A percentile compares a stretch with the other conserved stretches of the same genome.
These are phyloP conservation scores for Podotricha telesiphe DNA, from an alignment of 2,888 invertebrate species.

Conservation along the genomic window DNA sequence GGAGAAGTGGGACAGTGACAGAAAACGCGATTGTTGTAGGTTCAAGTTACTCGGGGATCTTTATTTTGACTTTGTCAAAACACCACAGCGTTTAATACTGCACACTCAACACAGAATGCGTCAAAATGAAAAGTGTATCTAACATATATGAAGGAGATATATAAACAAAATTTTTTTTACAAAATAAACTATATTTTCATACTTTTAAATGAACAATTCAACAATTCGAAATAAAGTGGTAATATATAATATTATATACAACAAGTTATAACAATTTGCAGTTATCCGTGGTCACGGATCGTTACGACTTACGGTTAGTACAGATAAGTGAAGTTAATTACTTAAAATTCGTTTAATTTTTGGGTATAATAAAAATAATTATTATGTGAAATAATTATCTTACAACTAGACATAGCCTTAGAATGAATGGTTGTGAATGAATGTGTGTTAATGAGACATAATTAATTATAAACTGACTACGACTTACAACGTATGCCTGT, in stretches of 20 bases:
- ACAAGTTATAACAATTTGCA: background rate
- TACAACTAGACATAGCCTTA: background rate
- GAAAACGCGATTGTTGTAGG: no score
- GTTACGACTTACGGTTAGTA: conserved; percentile 16
- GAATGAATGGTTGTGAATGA: background rate
- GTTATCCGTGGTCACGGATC: conserved; percentile 14
- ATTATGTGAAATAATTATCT: conserved; percentile 12
- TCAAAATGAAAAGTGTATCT: no score
- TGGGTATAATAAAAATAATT: background rate
- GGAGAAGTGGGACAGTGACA: no score
- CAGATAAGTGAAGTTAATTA: conserved; percentile 8
- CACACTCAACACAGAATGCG: no score
- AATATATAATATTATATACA: conserved; percentile 1
- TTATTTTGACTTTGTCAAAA: no score
- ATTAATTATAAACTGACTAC: background rate
- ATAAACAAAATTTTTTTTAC: background rate
- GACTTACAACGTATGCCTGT: no score
- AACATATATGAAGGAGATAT: background rate
- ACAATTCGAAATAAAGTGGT: background rate
- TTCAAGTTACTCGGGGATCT: no score
- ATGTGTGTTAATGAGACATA: background rate
- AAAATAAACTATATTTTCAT: background rate
- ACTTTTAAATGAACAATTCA: background rate
- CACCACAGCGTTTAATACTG: no score
- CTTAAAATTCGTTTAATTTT: conserved; percentile 9